Evolutionary conservation across 1,140 invertebrate genomes (phyloP).

Genomic region (Steinernema feltiae): DNA sequence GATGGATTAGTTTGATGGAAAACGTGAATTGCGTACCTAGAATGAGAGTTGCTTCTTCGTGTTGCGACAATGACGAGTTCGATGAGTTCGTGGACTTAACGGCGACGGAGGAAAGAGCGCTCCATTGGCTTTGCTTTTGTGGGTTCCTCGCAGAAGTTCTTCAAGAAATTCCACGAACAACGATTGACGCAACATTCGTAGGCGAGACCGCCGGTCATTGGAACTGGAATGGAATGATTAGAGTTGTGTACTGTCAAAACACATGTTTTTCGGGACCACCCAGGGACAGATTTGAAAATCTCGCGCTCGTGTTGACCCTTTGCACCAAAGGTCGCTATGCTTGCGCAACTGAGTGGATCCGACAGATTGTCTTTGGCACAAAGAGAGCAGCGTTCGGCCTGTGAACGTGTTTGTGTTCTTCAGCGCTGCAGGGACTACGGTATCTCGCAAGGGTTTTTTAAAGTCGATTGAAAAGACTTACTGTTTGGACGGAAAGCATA

Average conservation of each 20-base stretch:
- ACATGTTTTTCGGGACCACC: neutral
- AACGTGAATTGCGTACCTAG: neutral
- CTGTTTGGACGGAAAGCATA: too few species aligned
- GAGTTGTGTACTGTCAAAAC: too few species aligned
- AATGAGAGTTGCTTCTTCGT: neutral
- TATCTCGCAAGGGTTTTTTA: too few species aligned
- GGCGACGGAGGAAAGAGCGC: neutral
- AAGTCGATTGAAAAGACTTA: too few species aligned
- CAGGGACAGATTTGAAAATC: neutral
- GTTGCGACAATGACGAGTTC: too few species aligned
- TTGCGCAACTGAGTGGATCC: neutral
- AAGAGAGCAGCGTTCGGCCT: neutral
- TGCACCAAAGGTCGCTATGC: neutral
- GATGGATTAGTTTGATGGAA: neutral
- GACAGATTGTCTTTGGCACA: neutral
- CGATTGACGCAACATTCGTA: neutral
- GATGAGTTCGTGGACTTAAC: neutral
- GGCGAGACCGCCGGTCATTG: neutral
- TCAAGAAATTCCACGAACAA: neutral
- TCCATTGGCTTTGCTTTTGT: neutral
- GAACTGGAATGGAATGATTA: neutral
- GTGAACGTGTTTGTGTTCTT: too few species aligned
- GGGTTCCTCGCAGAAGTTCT: neutral
- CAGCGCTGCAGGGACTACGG: too few species aligned
- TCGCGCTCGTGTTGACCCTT: neutral